phyloP scores from a whole-genome alignment of 1,140 invertebrate genomes.

The Pissodes strobi region DNA sequence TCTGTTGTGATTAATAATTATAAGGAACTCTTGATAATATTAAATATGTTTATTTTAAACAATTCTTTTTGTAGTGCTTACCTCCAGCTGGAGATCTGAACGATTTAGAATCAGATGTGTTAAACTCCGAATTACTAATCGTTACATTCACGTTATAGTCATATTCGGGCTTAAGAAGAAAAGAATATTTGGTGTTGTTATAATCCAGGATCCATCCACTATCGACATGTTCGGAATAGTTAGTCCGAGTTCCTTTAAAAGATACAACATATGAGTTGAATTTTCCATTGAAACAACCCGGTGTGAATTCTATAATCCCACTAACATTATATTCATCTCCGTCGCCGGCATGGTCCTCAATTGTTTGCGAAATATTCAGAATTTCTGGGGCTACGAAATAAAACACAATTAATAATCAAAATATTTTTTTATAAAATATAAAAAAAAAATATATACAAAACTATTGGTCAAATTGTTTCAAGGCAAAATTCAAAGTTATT shows the following conservation, averaged over 20 bases:
- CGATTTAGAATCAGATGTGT: not conserved
- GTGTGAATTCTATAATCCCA: slow-evolving; percentile 25
- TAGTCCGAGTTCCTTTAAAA: slow-evolving; percentile 14
- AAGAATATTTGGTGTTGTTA: not conserved
- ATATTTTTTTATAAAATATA: not conserved
- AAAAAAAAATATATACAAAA: too few species aligned
- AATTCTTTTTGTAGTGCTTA: too few species aligned
- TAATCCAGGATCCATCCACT: slow-evolving; percentile 2
- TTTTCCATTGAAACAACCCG: slow-evolving; percentile 40
- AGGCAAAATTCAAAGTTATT: too few species aligned
- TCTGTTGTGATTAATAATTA: too few species aligned
- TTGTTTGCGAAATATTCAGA: not conserved
- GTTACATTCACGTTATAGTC: slow-evolving; percentile 28
- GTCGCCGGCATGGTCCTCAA: not conserved
- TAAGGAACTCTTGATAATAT: too few species aligned
- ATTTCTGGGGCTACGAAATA: slow-evolving; percentile 5
- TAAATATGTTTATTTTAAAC: too few species aligned
- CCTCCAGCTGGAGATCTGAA: slow-evolving; percentile 40
- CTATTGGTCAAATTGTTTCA: too few species aligned
- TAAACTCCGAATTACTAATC: slow-evolving; percentile 21
- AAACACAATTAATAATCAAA: not conserved
- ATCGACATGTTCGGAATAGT: not conserved
- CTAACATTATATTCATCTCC: slow-evolving; percentile 21
- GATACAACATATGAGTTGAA: slow-evolving; percentile 35
- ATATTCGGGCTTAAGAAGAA: slow-evolving; percentile 35